phyloP scores from a whole-genome alignment of 2,113 vertebrate species.

The Centropus unirufus region DNA sequence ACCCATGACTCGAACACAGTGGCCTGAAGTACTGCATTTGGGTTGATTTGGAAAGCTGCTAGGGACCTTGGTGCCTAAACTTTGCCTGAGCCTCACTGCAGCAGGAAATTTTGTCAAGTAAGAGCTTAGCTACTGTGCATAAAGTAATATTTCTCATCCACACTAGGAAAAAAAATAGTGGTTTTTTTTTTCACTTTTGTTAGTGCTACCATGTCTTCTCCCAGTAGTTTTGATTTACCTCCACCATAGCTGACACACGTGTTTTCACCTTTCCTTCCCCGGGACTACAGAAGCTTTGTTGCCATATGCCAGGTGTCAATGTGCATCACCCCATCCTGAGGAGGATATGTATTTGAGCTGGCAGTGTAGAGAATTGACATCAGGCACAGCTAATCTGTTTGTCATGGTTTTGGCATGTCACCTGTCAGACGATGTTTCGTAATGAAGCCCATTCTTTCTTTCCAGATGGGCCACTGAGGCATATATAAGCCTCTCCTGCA shows the following conservation, averaged over 20 bases:
- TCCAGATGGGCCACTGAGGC: background rate
- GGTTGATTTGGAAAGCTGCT: background rate
- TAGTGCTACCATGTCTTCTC: background rate
- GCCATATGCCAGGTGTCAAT: conserved; percentile 13
- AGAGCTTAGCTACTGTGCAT: background rate
- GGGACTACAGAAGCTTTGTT: conserved; percentile 8
- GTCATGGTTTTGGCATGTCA: conserved; percentile 6
- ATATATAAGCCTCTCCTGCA: background rate
- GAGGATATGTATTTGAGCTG: background rate
- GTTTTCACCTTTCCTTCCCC: background rate
- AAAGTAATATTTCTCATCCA: background rate
- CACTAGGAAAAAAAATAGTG: background rate
- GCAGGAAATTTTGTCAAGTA: background rate
- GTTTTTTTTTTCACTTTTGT: background rate
- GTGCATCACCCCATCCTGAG: background rate
- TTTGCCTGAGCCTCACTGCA: background rate
- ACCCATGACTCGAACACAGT: background rate
- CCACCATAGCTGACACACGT: background rate
- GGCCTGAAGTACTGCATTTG: background rate
- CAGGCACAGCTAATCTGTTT: background rate
- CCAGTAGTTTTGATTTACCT: background rate
- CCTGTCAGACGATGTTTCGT: background rate
- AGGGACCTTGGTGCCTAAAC: background rate
- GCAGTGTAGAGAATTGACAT: background rate
- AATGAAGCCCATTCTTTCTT: background rate